Evolutionary conservation across 2,797 vertebrate species (phyloP).

Genomic region (Moxostoma hubbsi): DNA sequence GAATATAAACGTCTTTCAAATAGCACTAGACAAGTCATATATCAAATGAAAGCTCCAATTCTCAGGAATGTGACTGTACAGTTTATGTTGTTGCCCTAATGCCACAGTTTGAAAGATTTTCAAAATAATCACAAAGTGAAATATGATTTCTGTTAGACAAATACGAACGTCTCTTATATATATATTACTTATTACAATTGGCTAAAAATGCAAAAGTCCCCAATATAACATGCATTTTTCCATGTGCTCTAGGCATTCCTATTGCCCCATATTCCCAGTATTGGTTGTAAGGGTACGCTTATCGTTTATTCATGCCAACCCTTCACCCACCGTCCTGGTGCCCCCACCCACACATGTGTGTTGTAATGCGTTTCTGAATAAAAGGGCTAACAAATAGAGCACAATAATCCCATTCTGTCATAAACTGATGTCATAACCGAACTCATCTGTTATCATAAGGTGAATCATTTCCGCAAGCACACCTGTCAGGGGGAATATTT

Average conservation of each 20-base stretch:
- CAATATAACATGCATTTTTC: neutral
- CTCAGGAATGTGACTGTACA: too few relatives aligned
- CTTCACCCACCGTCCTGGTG: neutral
- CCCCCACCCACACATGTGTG: neutral
- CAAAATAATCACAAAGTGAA: too few relatives aligned
- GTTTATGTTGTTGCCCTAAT: too few relatives aligned
- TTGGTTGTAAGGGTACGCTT: neutral
- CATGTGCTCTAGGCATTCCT: neutral
- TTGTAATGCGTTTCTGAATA: constrained; percentile 6
- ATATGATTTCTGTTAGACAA: too few relatives aligned
- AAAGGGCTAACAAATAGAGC: constrained; percentile 4
- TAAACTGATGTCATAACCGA: neutral
- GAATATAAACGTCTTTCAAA: too few relatives aligned
- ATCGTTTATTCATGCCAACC: constrained; percentile 7
- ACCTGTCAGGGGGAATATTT: too few relatives aligned
- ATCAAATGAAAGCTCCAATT: too few relatives aligned
- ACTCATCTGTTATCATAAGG: neutral
- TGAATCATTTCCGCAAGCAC: neutral
- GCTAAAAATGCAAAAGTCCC: neutral
- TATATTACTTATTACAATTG: neutral
- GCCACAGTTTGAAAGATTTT: too few relatives aligned
- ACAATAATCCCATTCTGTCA: constrained; percentile 1
- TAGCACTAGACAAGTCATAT: too few relatives aligned
- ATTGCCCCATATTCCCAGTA: neutral
- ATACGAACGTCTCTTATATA: too few relatives aligned